These are phyloP conservation scores for Pygoscelis adeliae DNA, from an alignment of 2,113 vertebrate species.

Conservation along the genomic window DNA sequence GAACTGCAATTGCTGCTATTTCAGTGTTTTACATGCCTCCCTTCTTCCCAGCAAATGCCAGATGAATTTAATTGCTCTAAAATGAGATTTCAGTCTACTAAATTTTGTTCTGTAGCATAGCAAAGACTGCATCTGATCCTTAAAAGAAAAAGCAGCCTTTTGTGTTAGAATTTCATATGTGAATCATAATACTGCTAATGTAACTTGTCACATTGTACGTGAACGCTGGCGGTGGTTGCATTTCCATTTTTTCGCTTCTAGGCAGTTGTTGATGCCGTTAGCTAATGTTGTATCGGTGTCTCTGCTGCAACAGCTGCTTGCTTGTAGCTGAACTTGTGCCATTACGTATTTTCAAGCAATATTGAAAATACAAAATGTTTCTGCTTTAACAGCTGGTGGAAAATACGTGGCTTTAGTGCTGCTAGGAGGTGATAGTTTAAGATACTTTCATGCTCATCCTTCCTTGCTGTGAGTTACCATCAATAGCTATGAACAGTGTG, in stretches of 20 bases:
- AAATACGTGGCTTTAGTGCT: neutral
- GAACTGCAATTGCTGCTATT: neutral
- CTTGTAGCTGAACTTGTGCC: neutral
- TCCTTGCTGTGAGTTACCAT: neutral
- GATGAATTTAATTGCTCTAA: neutral
- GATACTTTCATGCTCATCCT: neutral
- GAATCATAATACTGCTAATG: neutral
- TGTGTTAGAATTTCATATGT: neutral
- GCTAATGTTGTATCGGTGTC: neutral
- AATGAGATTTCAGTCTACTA: neutral
- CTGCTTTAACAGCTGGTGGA: neutral
- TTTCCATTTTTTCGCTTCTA: neutral
- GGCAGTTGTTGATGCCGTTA: neutral
- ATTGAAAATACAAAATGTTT: neutral
- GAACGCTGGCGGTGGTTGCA: neutral
- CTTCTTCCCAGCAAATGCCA: neutral
- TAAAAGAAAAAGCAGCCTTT: neutral
- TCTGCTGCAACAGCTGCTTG: neutral
- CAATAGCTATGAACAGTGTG: neutral
- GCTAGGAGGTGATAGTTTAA: neutral
- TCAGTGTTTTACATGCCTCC: neutral
- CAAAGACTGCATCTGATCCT: neutral
- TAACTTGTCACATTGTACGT: rapidly evolving
- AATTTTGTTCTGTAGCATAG: neutral
- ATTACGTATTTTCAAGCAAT: neutral